Percentiles rank a stretch among this genome's conserved stretches.
phyloP scores from a whole-genome alignment of 2,113 vertebrate species.

The Phylloscopus trochiloides region DNA sequence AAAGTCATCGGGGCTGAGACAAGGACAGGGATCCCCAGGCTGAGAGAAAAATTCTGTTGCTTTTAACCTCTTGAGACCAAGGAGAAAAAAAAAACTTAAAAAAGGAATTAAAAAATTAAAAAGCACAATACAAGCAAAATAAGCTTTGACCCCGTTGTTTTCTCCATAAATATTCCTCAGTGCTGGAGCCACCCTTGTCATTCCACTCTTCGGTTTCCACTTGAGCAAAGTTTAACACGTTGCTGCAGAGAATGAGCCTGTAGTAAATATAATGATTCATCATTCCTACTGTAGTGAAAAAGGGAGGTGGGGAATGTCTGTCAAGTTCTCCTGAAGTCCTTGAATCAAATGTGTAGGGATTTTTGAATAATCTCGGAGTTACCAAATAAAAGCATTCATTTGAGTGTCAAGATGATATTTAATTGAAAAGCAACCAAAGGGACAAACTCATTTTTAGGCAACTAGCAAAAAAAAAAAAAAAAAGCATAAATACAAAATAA shows the following conservation, averaged over 20 bases:
- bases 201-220: not conserved
- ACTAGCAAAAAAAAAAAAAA: not conserved
- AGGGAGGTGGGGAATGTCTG: conserved; percentile 45
- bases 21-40: not conserved
- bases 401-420: not conserved
- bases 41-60: not conserved
- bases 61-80: not conserved
- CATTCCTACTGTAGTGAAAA: not conserved
- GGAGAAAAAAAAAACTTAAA: not conserved
- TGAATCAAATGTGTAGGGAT: conserved; percentile 3
- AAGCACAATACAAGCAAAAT: not conserved
- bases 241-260: not conserved
- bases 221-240: conserved; percentile 3
- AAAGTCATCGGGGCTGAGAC: accelerated
- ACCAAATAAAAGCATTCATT: conserved; percentile 33
- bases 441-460: not conserved
- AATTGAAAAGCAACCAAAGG: conserved; percentile 33
- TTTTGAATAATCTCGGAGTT: not conserved
- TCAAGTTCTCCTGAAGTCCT: conserved; percentile 39
- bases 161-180: accelerated
- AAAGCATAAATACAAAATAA: conserved; percentile 45
- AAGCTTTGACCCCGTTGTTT: not conserved
- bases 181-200: not conserved
- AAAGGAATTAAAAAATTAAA: too few relatives aligned
- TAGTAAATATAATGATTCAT: conserved; percentile 60